phyloP scores from a whole-genome alignment of 2,113 vertebrate species.

The Ondatra zibethicus region DNA sequence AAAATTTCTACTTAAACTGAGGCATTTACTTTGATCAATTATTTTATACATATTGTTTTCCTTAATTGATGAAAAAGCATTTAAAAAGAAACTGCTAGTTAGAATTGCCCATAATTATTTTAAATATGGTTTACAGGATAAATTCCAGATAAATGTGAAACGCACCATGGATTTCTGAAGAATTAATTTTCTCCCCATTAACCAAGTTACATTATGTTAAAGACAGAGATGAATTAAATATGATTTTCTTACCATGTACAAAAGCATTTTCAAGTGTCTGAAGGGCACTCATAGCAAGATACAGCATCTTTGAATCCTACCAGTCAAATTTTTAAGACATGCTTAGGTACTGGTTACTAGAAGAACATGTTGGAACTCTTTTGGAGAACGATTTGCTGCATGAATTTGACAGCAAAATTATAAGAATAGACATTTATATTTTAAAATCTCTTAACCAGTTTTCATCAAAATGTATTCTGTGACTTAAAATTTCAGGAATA shows the following conservation, averaged over 20 bases:
- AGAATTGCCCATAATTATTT: constrained; percentile 32
- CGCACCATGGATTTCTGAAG: constrained; percentile 56
- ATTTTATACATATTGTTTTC: constrained; percentile 52
- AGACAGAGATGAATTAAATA: constrained; percentile 58
- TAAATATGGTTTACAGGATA: constrained; percentile 61
- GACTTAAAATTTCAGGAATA: not conserved
- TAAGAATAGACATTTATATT: not conserved
- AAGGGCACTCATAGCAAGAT: constrained; percentile 32
- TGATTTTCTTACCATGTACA: constrained; percentile 38
- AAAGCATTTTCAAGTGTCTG: constrained; percentile 24
- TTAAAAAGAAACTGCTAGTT: constrained; percentile 36
- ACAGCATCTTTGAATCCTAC: constrained; percentile 44
- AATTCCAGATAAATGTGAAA: constrained; percentile 61
- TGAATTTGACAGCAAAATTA: constrained; percentile 40
- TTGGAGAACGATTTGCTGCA: not conserved
- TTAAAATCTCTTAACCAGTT: not conserved
- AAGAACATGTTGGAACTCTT: constrained; percentile 2
- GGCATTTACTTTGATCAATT: constrained; percentile 51
- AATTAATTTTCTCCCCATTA: constrained; percentile 58
- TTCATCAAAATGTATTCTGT: constrained; percentile 12
- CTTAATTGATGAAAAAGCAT: constrained; percentile 54
- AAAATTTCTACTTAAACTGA: constrained; percentile 17
- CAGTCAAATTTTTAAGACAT: constrained; percentile 59
- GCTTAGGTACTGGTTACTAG: constrained; percentile 22
- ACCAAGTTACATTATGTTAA: constrained; percentile 55